These are phyloP conservation scores for Centropristis striata DNA, from an alignment of 2,113 vertebrate genomes.

Conservation along the genomic window DNA sequence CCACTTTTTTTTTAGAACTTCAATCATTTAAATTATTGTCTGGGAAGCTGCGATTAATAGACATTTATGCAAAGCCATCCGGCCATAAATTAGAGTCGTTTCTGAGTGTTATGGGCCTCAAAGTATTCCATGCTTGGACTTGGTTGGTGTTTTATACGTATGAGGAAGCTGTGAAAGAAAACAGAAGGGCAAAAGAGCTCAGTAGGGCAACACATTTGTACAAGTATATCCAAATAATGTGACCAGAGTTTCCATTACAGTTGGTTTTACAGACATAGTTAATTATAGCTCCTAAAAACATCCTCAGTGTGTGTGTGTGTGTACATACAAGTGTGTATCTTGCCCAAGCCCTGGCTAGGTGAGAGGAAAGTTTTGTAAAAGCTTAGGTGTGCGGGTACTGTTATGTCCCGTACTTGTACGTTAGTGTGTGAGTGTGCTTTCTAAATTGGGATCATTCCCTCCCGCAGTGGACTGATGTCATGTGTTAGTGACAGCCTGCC, in stretches of 20 bases:
- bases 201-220: neutral
- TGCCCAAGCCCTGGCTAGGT: constrained; percentile 27
- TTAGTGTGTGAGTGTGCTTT: constrained; percentile 25
- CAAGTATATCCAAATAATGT: constrained; percentile 14
- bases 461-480: constrained; percentile 59
- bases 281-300: constrained; percentile 54
- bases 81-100: no score
- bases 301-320: constrained; percentile 12
- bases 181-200: neutral
- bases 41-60: neutral
- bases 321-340: neutral
- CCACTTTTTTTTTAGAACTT: neutral
- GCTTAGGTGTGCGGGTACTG: neutral
- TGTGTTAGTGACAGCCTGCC: constrained; percentile 53
- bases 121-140: neutral
- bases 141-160: neutral
- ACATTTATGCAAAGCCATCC: neutral
- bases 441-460: constrained; percentile 73
- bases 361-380: constrained; percentile 42
- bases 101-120: neutral
- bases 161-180: neutral
- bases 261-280: constrained; percentile 28
- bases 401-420: constrained; percentile 12
- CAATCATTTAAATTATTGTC: neutral
- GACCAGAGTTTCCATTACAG: constrained; percentile 65